Evolutionary conservation across 2,888 invertebrate species (phyloP), one percentile per base, ranked within the genome.

Genomic region (Drosophila merina): DNA sequence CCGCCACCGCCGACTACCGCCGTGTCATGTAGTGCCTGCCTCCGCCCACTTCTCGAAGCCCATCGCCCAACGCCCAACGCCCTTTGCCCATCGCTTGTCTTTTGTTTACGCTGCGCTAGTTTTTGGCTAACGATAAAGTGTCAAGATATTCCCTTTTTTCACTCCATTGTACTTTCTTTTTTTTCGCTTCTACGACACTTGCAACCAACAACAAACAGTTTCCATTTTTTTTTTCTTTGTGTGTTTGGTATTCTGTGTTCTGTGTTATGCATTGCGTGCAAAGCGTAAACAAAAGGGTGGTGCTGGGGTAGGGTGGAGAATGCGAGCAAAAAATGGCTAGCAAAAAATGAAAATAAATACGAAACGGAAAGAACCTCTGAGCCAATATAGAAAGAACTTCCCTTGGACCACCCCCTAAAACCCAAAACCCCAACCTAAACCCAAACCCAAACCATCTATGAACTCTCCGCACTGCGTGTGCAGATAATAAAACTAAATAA

Each of bases 71-170:
- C 33, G n/a, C 36, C 36, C 36, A 40, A 28, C 14, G 40, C 20
- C 49, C 63, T 56, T 63, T 57, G 57, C 49, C 55, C 64, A 54
- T 50, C 36, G 57, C 47, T 48, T 75, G 75, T 75, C 86, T 87
- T 87, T 82, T 87, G 83, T 81, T 81, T 82, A 62, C 68, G 72
- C 74, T 84, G 84, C 78, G 84, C 88, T 83, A 80, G 79, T 88
- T 88, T 83, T 74, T 74, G 79, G 80, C 83, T 83, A 86, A 88
- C 80, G 86, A 89, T 89, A 80, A 89, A 89, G 84, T 89, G 87
- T 89, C 90, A 89, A 89, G 86, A 85, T 83, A 82, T 79, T 84
- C 80, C 72, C 79, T 78, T 76, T 40, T 58, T 71, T 55, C 64
- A 59, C 55, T 63, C 50, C 69, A 78, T 75, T 83, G 71, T 86